Evolutionary conservation across 2,888 invertebrate species (phyloP).

Genomic region (Lepidonotus clava): DNA sequence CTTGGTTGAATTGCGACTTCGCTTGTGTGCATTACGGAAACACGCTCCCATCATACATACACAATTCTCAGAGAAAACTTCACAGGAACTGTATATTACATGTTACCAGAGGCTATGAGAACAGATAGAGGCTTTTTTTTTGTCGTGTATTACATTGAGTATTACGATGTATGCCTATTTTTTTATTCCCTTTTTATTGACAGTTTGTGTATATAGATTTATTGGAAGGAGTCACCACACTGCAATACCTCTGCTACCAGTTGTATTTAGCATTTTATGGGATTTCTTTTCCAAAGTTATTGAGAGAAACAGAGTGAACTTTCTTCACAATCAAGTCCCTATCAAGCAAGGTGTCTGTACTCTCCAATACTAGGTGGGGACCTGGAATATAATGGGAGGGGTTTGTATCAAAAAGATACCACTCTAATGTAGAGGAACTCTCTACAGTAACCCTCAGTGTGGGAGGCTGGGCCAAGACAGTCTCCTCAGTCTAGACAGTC

Average conservation of each 20-base stretch:
- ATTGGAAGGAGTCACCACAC: not conserved
- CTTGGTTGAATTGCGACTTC: not conserved
- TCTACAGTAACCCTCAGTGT: not conserved
- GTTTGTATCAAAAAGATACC: not conserved
- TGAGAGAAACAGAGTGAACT: not conserved
- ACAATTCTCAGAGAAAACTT: not conserved
- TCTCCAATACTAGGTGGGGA: not conserved
- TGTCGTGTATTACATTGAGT: not conserved
- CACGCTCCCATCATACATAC: not conserved
- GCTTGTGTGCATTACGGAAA: not conserved
- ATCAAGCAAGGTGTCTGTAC: not conserved
- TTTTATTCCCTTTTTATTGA: not conserved
- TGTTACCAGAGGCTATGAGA: not conserved
- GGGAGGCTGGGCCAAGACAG: too few species aligned
- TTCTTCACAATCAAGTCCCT: not conserved
- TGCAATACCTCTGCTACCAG: constrained; percentile 24
- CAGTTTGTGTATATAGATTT: constrained; percentile 3
- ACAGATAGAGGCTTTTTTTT: not conserved
- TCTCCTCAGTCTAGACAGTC: not conserved
- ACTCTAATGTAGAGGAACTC: not conserved
- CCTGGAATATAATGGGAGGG: not conserved
- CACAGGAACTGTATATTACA: not conserved
- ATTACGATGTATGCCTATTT: constrained; percentile 9
- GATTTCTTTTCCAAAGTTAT: not conserved
- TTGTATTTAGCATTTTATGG: constrained; percentile 22